Base-by-base conservation (phyloP, 2,113 vertebrate genomes). In the Tetrao urogallus region DNA sequence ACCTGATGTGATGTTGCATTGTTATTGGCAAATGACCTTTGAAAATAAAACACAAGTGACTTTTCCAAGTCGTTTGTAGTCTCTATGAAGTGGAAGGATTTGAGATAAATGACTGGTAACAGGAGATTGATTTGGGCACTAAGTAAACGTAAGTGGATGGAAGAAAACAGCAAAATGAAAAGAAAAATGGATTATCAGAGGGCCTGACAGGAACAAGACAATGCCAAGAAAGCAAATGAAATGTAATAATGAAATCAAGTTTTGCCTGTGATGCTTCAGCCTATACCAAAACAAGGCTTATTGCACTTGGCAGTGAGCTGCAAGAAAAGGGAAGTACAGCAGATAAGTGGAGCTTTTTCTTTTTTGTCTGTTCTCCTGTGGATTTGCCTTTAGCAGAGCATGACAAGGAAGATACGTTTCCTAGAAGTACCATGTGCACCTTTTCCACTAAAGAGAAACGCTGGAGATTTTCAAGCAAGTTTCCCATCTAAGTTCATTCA, bases 101-200 rank as follows among this genome's bases (percentile, higher is more conserved):
- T 66, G 83, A 95, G 90, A 94, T 89, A 92, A 96, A 93, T 93
- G 92, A 43, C 88, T 95, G 70, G 75, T 95, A 96, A 95, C 75
- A 91, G 93, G 63, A 94, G 93, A 94, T 86, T 93, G 88, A 93
- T 91, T 95, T 84, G 87, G 75, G 75, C 86, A 90, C 78, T 95
- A 88, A 94, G 84, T 93, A 97, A 96, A 91, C 3, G 0, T 82
- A 96, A 96, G 83, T 92, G 93, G 88, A 88, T 86, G 78, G 89
- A 91, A 89, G 89, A 82, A 95, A 94, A 2, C 34, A 66, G 73
- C 38, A 86, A 94, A 95, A 95, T 87, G 58, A 96, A 97, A 95
- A 94, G 86, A 93, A 95, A 97, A 97, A 95, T 96, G 93, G 96
- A 96, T 97, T 97, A 97, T 95, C 19, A 4, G 69, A 78, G 56